Conservation (phyloP, 2,888 invertebrate genomes). For the Patella caerulea region DNA sequence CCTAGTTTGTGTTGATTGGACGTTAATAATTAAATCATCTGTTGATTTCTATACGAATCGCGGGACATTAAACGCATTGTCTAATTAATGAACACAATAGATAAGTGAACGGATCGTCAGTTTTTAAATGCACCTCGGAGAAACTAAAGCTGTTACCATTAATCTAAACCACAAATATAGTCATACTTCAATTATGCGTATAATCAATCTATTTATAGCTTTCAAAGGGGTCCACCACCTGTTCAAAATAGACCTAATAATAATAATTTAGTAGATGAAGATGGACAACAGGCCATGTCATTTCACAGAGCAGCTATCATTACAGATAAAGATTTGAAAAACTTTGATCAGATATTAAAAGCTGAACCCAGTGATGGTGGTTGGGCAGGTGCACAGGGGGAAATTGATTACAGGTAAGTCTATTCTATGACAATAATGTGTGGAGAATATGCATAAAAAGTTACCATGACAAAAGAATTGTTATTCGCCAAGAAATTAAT, state of each 20-base stretch:
- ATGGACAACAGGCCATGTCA: conserved; percentile 53
- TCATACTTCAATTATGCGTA: no score
- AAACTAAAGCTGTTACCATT: no score
- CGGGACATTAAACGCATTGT: no score
- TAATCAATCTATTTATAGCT: no score
- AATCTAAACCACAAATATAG: no score
- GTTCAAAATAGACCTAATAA: conserved; percentile 20
- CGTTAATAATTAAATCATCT: no score
- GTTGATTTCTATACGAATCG: no score
- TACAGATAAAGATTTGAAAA: conserved; percentile 91
- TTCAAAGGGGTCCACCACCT: conserved; percentile 56
- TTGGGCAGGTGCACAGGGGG: conserved; percentile 90
- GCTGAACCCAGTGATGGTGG: conserved; percentile 82
- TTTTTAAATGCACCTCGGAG: no score
- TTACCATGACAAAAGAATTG: neutral
- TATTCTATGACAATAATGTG: neutral
- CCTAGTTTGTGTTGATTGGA: no score
- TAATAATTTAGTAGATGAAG: conserved; percentile 34
- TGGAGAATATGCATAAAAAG: neutral
- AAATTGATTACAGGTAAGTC: conserved; percentile 84
- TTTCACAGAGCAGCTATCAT: conserved; percentile 80
- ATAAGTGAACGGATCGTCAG: no score
- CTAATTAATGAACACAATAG: no score
- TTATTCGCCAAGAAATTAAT: no score
- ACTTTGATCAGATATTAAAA: conserved; percentile 88